Conservation (phyloP, 2,797 vertebrate species). For the Sarcoramphus papa region DNA sequence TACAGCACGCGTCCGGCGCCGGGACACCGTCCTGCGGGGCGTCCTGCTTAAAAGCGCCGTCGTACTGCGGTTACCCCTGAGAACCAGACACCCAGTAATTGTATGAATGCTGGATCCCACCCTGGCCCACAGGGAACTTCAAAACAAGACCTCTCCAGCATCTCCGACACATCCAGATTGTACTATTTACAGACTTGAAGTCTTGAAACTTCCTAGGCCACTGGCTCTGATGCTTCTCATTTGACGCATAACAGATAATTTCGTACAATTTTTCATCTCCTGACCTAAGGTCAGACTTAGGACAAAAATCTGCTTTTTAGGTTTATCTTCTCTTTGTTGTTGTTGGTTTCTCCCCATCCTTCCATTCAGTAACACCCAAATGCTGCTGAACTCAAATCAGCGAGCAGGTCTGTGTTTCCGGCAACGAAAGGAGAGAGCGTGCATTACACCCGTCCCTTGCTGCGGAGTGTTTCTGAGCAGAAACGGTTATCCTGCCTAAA, state of each 20-base stretch:
- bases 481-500: neutral
- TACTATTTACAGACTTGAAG: fast-evolving
- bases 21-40: neutral
- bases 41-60: neutral
- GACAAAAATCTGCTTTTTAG: neutral
- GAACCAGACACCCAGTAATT: fast-evolving
- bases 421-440: neutral
- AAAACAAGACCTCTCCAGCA: fast-evolving
- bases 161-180: fast-evolving
- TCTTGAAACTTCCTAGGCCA: neutral
- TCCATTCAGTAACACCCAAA: neutral
- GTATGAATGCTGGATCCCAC: fast-evolving
- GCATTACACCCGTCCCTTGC: neutral
- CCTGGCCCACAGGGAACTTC: neutral
- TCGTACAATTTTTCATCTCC: neutral
- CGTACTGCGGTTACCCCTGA: fast-evolving
- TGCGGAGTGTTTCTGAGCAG: neutral
- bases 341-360: neutral
- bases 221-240: neutral
- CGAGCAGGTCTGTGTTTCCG: neutral
- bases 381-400: neutral
- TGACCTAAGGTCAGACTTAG: neutral
- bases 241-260: neutral
- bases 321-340: neutral
- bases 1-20: fast-evolving